These are phyloP conservation scores for Antechinus flavipes DNA, from an alignment of 2,113 vertebrate species.

Conservation along the genomic window DNA sequence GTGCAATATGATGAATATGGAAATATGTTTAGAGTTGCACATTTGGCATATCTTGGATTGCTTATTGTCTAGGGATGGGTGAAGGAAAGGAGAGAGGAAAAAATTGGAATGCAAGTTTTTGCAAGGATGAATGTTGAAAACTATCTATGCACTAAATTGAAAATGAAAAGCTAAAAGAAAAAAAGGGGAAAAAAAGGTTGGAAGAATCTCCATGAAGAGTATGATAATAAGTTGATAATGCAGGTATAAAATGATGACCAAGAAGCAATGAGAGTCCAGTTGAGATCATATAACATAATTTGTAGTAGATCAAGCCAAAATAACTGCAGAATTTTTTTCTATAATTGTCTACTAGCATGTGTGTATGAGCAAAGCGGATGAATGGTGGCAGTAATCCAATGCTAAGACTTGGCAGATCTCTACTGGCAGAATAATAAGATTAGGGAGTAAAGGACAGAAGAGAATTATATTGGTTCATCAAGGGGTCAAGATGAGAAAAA, in stretches of 20 bases:
- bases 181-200: too few species aligned
- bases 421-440: neutral
- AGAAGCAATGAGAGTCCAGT: neutral
- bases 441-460: neutral
- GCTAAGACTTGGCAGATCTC: neutral
- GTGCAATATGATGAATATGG: too few species aligned
- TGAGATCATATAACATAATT: neutral
- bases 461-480: neutral
- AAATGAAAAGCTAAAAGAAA: too few species aligned
- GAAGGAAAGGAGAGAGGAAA: too few species aligned
- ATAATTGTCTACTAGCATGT: neutral
- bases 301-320: neutral
- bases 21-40: too few species aligned
- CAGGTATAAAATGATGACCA: too few species aligned
- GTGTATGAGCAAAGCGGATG: neutral
- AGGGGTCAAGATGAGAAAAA: neutral
- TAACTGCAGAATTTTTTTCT: neutral
- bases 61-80: too few species aligned
- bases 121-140: too few species aligned
- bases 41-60: too few species aligned
- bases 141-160: too few species aligned
- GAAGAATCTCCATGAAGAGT: neutral
- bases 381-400: too few species aligned
- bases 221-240: neutral
- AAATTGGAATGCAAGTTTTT: too few species aligned